phyloP scores from a whole-genome alignment of 2,113 vertebrate species.

The Pangasianodon gigas region DNA sequence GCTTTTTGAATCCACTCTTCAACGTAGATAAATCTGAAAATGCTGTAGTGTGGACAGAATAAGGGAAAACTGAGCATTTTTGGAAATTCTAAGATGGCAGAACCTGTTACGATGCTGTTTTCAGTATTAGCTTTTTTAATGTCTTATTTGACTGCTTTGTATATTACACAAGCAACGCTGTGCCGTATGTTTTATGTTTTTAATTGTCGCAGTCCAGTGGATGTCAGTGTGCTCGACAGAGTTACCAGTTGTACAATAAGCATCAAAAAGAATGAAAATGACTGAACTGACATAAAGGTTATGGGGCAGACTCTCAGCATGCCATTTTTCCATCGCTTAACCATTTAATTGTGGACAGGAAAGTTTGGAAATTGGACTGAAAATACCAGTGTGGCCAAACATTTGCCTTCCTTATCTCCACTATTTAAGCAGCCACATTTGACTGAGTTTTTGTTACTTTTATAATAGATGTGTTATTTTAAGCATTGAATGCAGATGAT shows the following conservation, averaged over 20 bases:
- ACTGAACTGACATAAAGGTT: background rate
- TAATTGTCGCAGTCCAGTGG: background rate
- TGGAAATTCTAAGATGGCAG: background rate
- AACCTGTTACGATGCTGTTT: background rate
- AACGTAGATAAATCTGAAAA: background rate
- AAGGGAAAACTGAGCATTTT: background rate
- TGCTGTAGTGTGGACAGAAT: background rate
- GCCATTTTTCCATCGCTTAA: background rate
- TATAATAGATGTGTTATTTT: slow-evolving; percentile 19
- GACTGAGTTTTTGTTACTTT: slow-evolving; percentile 29
- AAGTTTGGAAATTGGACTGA: background rate
- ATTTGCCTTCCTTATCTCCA: slow-evolving; percentile 13
- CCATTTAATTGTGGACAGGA: background rate
- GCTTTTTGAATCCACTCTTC: background rate
- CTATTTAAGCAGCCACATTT: background rate
- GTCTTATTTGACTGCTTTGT: background rate
- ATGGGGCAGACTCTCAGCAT: background rate
- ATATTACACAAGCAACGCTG: background rate
- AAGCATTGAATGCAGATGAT: background rate
- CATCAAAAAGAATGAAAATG: background rate
- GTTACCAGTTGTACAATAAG: too few relatives aligned
- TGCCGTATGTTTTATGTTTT: background rate
- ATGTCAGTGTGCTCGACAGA: background rate
- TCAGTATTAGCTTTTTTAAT: background rate
- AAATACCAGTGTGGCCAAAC: slow-evolving; percentile 14